These are phyloP conservation scores for Pseudomyrmex pallidus DNA, from an alignment of 1,140 invertebrate genomes.

Conservation along the genomic window DNA sequence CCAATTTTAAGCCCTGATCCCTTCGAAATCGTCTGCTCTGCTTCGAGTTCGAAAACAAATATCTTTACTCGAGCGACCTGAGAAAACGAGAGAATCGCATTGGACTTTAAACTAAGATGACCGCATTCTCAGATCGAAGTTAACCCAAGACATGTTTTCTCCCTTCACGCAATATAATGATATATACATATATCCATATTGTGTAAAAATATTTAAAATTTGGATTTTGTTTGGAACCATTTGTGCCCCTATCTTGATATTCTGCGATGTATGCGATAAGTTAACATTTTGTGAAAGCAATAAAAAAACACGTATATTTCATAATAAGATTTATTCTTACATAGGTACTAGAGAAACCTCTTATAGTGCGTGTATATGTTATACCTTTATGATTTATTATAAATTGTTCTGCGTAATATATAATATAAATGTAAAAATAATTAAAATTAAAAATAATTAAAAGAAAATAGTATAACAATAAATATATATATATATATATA, in stretches of 20 bases:
- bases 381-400: not conserved
- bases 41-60: slow-evolving; percentile 42
- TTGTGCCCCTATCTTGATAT: slow-evolving; percentile 18
- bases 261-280: not conserved
- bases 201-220: slow-evolving; percentile 42
- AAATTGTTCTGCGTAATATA: no score
- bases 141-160: not conserved
- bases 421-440: not conserved
- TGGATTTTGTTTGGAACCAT: slow-evolving; percentile 49
- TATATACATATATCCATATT: not conserved
- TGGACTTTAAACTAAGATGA: slow-evolving; percentile 28
- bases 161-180: not conserved
- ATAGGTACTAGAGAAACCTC: not conserved
- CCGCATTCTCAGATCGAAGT: slow-evolving; percentile 13
- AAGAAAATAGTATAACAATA: no score
- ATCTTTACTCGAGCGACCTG: slow-evolving; percentile 1
- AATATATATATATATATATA: no score
- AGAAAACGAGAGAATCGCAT: slow-evolving; percentile 42
- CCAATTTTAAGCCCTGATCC: slow-evolving; percentile 48
- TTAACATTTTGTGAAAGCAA: not conserved
- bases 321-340: not conserved
- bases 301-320: not conserved
- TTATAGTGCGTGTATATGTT: not conserved
- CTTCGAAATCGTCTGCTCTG: slow-evolving; percentile 39
- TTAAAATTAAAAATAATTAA: no score